These are phyloP conservation scores for Neogale vison DNA, from an alignment of 2,113 vertebrate species.

Conservation along the genomic window DNA sequence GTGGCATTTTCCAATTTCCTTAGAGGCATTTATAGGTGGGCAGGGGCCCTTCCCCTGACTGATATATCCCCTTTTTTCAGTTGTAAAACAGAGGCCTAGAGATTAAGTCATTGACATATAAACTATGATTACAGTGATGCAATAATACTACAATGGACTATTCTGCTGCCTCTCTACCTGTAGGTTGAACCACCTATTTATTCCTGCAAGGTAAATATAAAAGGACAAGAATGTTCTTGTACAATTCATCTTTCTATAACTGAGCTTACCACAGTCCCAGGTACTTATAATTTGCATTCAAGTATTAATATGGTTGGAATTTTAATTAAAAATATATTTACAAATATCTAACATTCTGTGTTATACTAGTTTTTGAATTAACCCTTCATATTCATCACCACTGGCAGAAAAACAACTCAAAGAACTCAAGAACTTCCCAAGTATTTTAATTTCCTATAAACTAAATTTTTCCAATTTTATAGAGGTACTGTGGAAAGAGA, in stretches of 20 bases:
- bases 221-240: constrained; percentile 5
- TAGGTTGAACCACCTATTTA: neutral
- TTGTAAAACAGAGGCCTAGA: constrained; percentile 2
- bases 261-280: neutral
- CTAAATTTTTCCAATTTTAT: neutral
- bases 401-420: neutral
- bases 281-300: neutral
- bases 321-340: constrained; percentile 8
- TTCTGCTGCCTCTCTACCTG: neutral
- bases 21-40: neutral
- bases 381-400: neutral
- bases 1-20: constrained; percentile 4
- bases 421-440: neutral
- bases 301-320: constrained; percentile 27
- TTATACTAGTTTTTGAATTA: neutral
- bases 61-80: neutral
- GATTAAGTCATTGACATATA: neutral
- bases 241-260: neutral
- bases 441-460: constrained; percentile 20
- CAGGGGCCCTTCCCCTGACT: neutral
- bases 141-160: neutral
- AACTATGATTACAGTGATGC: neutral
- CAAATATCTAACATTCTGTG: neutral
- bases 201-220: neutral
- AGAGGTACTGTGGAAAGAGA: neutral